Conservation (phyloP, 2,888 invertebrate genomes). For the Spatulosminthurus flaviceps region DNA sequence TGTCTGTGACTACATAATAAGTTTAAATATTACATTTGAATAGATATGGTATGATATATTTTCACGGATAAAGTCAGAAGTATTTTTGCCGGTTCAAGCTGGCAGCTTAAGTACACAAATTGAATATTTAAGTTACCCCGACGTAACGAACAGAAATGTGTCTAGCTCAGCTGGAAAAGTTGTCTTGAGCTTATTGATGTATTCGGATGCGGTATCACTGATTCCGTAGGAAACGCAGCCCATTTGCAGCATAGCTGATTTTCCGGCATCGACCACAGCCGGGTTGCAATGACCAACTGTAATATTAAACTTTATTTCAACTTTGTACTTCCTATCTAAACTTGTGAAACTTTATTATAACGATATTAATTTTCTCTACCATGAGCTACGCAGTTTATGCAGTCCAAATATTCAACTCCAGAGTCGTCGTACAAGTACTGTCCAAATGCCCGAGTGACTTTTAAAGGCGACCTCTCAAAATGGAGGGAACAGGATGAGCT, state of each 20-base stretch:
- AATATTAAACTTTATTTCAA: constrained; percentile 5
- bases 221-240: constrained; percentile 69
- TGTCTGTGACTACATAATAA: no score
- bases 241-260: constrained; percentile 68
- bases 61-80: no score
- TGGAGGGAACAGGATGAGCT: constrained; percentile 64
- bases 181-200: constrained; percentile 67
- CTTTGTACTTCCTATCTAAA: no score
- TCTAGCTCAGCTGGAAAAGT: constrained; percentile 68
- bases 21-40: no score
- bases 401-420: constrained; percentile 70
- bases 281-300: constrained; percentile 68
- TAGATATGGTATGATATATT: no score
- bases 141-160: constrained; percentile 70
- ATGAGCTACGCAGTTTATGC: constrained; percentile 72
- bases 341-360: no score
- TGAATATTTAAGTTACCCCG: constrained; percentile 70
- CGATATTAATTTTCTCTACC: constrained; percentile 66
- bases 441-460: constrained; percentile 69
- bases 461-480: constrained; percentile 67
- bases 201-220: constrained; percentile 67
- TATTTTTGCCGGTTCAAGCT: no score
- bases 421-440: constrained; percentile 72
- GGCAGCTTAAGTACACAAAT: no score
- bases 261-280: constrained; percentile 68